Evolutionary conservation across 2,113 vertebrate species (phyloP), one percentile per base, ranked within the genome.

Genomic region (zebrafish (Danio rerio)): DNA sequence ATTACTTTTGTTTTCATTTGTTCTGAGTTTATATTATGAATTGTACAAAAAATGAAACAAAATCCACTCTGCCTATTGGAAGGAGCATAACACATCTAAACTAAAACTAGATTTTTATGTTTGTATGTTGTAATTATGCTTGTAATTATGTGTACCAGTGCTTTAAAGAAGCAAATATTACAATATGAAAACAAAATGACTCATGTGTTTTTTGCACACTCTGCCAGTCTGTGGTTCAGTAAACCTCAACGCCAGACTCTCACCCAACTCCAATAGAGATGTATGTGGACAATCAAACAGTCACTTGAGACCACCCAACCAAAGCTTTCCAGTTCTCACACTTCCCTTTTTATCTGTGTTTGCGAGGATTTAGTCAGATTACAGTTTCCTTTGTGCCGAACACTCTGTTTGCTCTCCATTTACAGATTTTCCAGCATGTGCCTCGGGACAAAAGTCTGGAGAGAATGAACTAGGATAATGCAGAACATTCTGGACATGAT

Each of bases 401-500:
- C 50, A 59, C 5, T 56, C 9, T 20, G 55, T 45, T 75, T 71
- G 13, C 18, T 52, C 49, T 6, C 21, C 47, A 71, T 71, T 18
- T 71, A 71, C 69, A 49, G n/a, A 69, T 49, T 69, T 10, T 13
- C 42, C 72, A 47, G n/a, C 1, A 5, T 9, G n/a, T 75, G 55
- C 72, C 53, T 43, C 31, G 43, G 40, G 72, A 59, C 16, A 59
- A 59, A 18, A 20, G 10, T 45, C 40, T 58, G 52, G 73, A 61
- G 42, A 20, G 55, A 15, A 15, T 43, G 16, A 58, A 45, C 40
- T 20, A 45, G 31, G 55, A 18, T 9, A 9, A 31, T 58, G 16
- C 55, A 75, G 53, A 45, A 58, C 7, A 9, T 45, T 75, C 53
- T 75, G 72, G 53, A 45, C 72, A 42, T 75, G 52, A 74, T 11